These are phyloP conservation scores for Danaus plexippus DNA, from an alignment of 1,140 invertebrate genomes.

Conservation along the genomic window DNA sequence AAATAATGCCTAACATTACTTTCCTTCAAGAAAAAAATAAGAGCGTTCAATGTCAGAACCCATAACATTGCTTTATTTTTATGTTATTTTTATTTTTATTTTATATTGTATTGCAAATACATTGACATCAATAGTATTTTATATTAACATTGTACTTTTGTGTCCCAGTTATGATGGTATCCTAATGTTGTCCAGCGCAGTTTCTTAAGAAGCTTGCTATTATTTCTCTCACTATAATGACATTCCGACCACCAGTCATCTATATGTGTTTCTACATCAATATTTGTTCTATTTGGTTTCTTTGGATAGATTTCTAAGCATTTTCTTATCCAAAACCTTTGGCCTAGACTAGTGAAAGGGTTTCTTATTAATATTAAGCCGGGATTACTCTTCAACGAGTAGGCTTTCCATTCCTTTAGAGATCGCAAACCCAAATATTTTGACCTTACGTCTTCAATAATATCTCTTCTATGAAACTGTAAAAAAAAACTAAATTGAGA, in stretches of 20 bases:
- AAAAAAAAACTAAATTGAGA: too few species aligned
- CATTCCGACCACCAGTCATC: conserved; percentile 65
- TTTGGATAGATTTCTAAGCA: conserved; percentile 84
- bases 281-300: conserved; percentile 85
- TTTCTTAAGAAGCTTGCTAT: conserved; percentile 72
- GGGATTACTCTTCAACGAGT: conserved; percentile 71
- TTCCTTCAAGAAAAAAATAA: too few species aligned
- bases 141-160: conserved; percentile 77
- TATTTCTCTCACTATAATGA: conserved; percentile 42
- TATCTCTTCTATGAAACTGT: too few species aligned
- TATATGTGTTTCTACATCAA: conserved; percentile 64
- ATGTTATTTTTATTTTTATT: too few species aligned
- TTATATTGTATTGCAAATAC: too few species aligned
- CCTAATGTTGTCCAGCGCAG: conserved; percentile 93
- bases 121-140: too few species aligned
- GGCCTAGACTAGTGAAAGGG: conserved; percentile 84
- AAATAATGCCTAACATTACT: too few species aligned
- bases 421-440: conserved; percentile 68
- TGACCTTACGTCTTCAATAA: conserved; percentile 33
- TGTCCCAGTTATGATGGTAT: conserved; percentile 97
- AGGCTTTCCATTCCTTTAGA: conserved; percentile 73
- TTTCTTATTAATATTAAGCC: conserved; percentile 87
- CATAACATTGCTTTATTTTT: too few species aligned
- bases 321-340: conserved; percentile 86
- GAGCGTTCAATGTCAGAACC: too few species aligned